phyloP scores from a whole-genome alignment of 30 jellyfish, hydroid and myxozoan species.

The Rhopilema esculentum region DNA sequence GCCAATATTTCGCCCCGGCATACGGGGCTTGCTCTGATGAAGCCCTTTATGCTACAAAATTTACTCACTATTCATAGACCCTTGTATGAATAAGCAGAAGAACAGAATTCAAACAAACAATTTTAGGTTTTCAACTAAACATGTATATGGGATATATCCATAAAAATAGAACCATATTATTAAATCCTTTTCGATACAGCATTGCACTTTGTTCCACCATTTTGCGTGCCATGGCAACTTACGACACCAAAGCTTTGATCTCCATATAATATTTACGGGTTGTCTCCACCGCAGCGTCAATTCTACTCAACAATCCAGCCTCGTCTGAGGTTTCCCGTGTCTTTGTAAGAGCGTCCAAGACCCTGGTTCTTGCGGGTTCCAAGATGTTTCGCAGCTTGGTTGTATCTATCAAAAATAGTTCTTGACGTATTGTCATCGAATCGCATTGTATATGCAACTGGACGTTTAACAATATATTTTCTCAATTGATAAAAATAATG shows the following conservation, averaged over 20 bases:
- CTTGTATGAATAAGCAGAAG: no score
- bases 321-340: slow-evolving; percentile 1
- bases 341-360: background rate
- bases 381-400: slow-evolving; percentile 2
- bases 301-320: slow-evolving; percentile 4
- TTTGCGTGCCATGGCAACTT: background rate
- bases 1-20: no score
- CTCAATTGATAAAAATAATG: no score
- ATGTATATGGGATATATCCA: no score
- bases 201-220: background rate
- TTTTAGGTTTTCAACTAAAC: no score
- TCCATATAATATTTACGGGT: background rate
- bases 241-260: slow-evolving; percentile 29
- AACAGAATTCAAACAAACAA: no score
- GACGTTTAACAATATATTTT: no score
- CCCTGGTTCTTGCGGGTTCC: slow-evolving; percentile 20
- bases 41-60: background rate
- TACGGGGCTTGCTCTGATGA: background rate
- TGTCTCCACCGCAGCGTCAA: slow-evolving; percentile 38
- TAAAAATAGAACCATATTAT: no score
- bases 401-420: background rate
- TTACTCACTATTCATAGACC: no score
- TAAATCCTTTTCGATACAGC: background rate
- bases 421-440: no score
- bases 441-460: no score